Base-by-base conservation (phyloP, 1,140 invertebrate genomes). In the Galendromus occidentalis region DNA sequence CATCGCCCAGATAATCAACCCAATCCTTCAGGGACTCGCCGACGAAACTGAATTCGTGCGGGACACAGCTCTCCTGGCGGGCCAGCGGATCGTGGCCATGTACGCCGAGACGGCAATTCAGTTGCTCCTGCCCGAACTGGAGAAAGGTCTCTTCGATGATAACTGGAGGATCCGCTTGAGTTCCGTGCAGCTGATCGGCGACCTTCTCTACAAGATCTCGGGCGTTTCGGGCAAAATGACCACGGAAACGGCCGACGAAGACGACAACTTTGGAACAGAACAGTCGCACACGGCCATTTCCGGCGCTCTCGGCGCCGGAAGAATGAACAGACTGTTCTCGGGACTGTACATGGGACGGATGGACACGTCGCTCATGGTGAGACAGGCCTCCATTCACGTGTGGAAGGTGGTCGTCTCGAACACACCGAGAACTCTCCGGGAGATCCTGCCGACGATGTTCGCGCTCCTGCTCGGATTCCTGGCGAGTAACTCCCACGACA, bases 11-110 rank as follows among this genome's bases (percentile, higher is more conserved):
- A 96, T 98, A 67, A 92, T 98, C 70, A 96, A 91, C 76, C 92
- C 94, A 0, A 97, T 99, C 71, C 77, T 99, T 12, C 69, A 83
- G 79, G 94, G 93, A 12, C 78, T 99, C 28, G 93, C 95, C 6
- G 95, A 99, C 80, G 96, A 99, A 79, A 96, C 91, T 75, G 96
- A 99, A 78, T 98, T 91, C 79, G 92, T 99, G 0, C 80, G 95
- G 51, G 94, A 98, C 69, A 98, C 95, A 0, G 93, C 95, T 0
- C 75, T 99, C 9, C 86, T 86, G 73, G 94, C 95, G 33, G 96
- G 96, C 18, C 95, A 99, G 75, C 78, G 92, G 64, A 95, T 99
- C 66, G 94, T 99, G 0, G 93, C 88, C 66, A 80, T 92, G 67
- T 99, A 97, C 76, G 91, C 93, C 0, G 91, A 96, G 68, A 90